Conservation (phyloP, 2,888 invertebrate genomes). For the Isotomurus palustris region DNA sequence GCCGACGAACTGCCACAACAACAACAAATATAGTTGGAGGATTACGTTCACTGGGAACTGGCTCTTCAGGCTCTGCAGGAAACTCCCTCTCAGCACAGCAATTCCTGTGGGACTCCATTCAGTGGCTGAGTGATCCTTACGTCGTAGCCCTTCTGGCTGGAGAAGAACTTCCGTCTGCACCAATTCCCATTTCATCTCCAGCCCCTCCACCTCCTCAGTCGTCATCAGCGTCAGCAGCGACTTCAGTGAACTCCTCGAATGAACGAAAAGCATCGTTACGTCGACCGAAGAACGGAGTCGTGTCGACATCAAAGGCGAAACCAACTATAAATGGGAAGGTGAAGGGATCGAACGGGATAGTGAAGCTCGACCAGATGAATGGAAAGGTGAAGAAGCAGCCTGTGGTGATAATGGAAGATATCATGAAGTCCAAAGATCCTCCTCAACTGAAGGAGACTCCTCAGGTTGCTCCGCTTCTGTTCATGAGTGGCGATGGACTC, state of each 20-base stretch:
- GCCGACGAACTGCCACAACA: slow-evolving; percentile 9
- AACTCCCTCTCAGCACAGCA: slow-evolving; percentile 40
- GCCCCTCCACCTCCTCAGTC: background rate
- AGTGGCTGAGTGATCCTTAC: slow-evolving; percentile 43
- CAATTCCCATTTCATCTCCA: slow-evolving; percentile 3
- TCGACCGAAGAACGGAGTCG: background rate
- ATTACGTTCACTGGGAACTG: background rate
- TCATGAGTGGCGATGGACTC: slow-evolving; percentile 34
- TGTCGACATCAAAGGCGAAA: no score
- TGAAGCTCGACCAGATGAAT: no score
- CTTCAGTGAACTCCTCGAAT: slow-evolving; percentile 1
- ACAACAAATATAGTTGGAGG: background rate
- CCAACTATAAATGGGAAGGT: slow-evolving; percentile 4
- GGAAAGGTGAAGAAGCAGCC: no score
- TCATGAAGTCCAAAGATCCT: no score
- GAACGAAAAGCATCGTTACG: background rate
- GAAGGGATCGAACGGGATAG: background rate
- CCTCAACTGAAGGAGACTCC: no score
- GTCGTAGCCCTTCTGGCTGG: slow-evolving; percentile 39
- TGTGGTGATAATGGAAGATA: slow-evolving; percentile 38
- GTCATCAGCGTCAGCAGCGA: slow-evolving; percentile 20
- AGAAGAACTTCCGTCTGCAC: slow-evolving; percentile 26
- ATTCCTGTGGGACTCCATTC: slow-evolving; percentile 45
- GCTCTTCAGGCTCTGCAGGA: slow-evolving; percentile 3
- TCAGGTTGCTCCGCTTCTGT: no score